Conservation (phyloP, 2,888 invertebrate species). For the Apamea epomidion region DNA sequence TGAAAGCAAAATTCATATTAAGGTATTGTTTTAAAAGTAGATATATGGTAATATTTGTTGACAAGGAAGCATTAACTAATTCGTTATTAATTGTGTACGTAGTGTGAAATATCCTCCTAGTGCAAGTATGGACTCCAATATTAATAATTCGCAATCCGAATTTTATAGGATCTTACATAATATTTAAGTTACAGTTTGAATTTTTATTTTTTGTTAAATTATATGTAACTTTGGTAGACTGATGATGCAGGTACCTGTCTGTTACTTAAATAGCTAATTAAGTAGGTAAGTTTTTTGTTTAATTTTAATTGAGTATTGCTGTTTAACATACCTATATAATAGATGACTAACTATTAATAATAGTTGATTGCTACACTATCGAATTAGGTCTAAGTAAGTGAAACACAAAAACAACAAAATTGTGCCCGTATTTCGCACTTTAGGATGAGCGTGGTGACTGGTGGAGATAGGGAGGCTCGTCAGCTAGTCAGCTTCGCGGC, state of each 20-base stretch:
- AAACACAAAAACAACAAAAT: background rate
- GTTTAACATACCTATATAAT: background rate
- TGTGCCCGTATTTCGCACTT: slow-evolving; percentile 23
- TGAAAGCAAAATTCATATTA: background rate
- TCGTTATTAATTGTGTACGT: background rate
- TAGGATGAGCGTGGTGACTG: slow-evolving; percentile 20
- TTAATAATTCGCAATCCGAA: too few species aligned
- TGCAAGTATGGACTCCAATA: background rate
- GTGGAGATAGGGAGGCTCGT: slow-evolving; percentile 44
- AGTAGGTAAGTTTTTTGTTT: background rate
- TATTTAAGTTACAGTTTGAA: too few species aligned
- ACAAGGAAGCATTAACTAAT: background rate
- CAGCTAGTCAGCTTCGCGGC: slow-evolving; percentile 19
- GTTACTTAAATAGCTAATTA: background rate
- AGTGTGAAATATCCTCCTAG: background rate
- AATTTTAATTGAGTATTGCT: background rate
- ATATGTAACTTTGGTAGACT: background rate
- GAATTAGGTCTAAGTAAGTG: background rate
- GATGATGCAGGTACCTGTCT: background rate
- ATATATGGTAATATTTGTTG: background rate
- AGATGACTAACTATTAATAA: background rate
- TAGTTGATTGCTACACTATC: too few species aligned
- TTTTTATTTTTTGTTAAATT: too few species aligned
- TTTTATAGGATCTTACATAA: too few species aligned
- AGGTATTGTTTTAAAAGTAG: background rate